phyloP scores from a whole-genome alignment of 2,797 vertebrate species.

The Sebastes aleutianus region DNA sequence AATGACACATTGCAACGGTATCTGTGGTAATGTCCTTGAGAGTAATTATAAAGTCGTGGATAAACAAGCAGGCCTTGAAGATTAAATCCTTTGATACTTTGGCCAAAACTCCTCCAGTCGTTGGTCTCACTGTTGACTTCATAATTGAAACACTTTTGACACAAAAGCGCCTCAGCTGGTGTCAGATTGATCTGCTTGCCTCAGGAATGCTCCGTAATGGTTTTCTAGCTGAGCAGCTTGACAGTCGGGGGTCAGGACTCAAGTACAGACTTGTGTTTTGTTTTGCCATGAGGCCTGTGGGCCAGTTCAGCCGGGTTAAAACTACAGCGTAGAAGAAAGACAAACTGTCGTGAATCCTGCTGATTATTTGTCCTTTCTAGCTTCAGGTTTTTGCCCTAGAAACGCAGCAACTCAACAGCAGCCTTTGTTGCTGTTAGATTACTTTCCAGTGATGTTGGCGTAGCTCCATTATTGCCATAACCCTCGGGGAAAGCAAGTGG shows the following conservation, averaged over 20 bases:
- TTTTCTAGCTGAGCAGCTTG: slow-evolving; percentile 28
- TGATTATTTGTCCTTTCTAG: slow-evolving; percentile 61
- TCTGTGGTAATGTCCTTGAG: background rate
- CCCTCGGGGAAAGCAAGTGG: slow-evolving; percentile 28
- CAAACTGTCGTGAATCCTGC: slow-evolving; percentile 12
- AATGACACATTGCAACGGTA: slow-evolving; percentile 20
- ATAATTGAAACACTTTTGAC: slow-evolving; percentile 20
- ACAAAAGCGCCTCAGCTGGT: slow-evolving; percentile 17
- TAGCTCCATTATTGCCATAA: slow-evolving; percentile 45
- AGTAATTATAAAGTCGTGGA: slow-evolving; percentile 3
- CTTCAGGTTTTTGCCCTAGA: slow-evolving; percentile 10
- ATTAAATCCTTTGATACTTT: slow-evolving; percentile 17
- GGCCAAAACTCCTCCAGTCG: background rate
- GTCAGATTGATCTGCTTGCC: slow-evolving; percentile 27
- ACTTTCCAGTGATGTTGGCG: slow-evolving; percentile 39
- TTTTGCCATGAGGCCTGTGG: slow-evolving; percentile 50
- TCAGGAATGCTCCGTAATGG: slow-evolving; percentile 34
- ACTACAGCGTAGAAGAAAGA: slow-evolving; percentile 38
- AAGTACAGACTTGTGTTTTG: slow-evolving; percentile 44
- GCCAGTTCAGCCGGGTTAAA: slow-evolving; percentile 64
- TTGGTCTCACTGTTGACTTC: background rate
- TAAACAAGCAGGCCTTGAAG: slow-evolving; percentile 1
- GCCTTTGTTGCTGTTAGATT: slow-evolving; percentile 50
- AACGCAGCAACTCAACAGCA: background rate
- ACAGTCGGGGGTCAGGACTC: slow-evolving; percentile 40